phyloP scores from a whole-genome alignment of 2,888 invertebrate genomes.

The Dynastes hyllus region DNA sequence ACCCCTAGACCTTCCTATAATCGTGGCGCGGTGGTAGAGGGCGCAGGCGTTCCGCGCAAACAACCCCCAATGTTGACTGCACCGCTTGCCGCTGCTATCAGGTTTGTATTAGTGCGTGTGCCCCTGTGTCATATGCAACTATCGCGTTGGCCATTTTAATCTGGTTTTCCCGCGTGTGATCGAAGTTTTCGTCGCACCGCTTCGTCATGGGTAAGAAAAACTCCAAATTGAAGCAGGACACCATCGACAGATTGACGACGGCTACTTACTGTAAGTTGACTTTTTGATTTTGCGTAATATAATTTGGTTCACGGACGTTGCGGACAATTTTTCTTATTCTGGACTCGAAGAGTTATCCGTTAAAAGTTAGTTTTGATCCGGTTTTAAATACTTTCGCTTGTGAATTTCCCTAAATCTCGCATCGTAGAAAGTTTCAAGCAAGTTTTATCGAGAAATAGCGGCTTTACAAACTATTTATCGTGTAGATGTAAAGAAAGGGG shows the following conservation, averaged over 20 bases:
- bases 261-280: constrained; percentile 93
- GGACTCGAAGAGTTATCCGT: too few species aligned
- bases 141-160: constrained; percentile 50
- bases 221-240: constrained; percentile 96
- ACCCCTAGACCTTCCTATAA: constrained; percentile 46
- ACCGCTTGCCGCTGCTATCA: constrained; percentile 51
- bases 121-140: constrained; percentile 57
- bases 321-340: too few species aligned
- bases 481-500: neutral
- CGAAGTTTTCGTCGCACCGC: constrained; percentile 52
- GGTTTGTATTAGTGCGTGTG: constrained; percentile 57
- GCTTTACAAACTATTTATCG: neutral
- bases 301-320: too few species aligned
- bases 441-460: neutral
- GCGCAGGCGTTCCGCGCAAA: constrained; percentile 57
- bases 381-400: too few species aligned
- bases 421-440: too few species aligned
- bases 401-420: too few species aligned
- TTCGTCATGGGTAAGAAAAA: constrained; percentile 92
- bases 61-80: constrained; percentile 55
- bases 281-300: neutral
- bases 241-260: constrained; percentile 92
- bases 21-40: constrained; percentile 28
- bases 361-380: too few species aligned
- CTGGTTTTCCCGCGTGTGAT: constrained; percentile 39